Base-by-base conservation (phyloP, 1,140 invertebrate species). In the Ostrea denselamellosa region DNA sequence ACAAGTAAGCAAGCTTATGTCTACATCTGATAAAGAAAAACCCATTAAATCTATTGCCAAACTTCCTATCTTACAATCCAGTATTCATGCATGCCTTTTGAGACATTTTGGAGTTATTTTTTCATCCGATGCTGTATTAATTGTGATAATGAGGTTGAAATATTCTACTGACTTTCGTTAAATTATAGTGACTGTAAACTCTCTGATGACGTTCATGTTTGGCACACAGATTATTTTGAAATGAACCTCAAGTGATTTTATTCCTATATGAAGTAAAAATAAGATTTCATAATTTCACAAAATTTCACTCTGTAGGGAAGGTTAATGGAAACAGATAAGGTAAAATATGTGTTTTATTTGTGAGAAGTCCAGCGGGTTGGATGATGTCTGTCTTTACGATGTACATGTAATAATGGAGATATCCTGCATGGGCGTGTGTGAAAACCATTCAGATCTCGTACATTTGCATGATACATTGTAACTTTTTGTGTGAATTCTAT, bases 261-360 rank as follows among this genome's bases (percentile, higher is more conserved):
- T 7, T 62, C 17, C 56, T 19, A 14, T 58, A 19, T 83, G 54
- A 22, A 77, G 12, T 25, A 77, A 44, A 77, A 44, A 44, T 44
- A 44, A 22, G 44, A 34, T 22, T 28, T 28, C 14, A 14, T 17
- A 81, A 34, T 51, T 34, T 81, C 9, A 51, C 25, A 17, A 81
- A 34, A 51, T 83, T 77, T 17, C 25, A 77, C 68, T 88, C 88
- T 89, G 17, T 89, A 92, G 92, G 92, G 91, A 56, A 91, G 86
- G 89, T 86, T 92, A 86, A 90, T 90, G 85, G 92, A 93, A 84
- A 90, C 91, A 68, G 92, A 93, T 82, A 93, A 93, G 92, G 92
- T 93, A 93, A 91, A 17, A 86, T 28, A 14, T 56, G 8, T 44
- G 10, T 19, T 19, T 83, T 84, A n/a, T 84, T 54, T 51, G 52